Evolutionary conservation across 1,140 invertebrate genomes (phyloP).

Genomic region (Hylaeus volcanicus): DNA sequence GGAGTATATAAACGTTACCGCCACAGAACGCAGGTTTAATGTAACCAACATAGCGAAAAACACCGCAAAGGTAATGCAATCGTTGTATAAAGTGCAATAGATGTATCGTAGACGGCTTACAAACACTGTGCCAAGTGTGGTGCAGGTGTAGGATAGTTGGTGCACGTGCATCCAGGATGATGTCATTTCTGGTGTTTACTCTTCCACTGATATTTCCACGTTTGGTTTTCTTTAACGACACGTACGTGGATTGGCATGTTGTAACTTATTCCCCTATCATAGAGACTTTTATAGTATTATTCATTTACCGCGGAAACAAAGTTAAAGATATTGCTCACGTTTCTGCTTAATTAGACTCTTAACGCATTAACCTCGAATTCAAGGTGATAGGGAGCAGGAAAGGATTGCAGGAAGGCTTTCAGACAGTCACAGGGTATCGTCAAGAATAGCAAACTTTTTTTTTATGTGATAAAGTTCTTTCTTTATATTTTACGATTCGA

Average conservation of each 20-base stretch:
- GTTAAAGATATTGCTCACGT: not conserved
- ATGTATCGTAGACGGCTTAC: conserved; percentile 10
- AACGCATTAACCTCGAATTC: no score
- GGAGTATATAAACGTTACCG: not conserved
- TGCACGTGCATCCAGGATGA: conserved; percentile 54
- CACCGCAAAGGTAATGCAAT: not conserved
- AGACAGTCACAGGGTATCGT: no score
- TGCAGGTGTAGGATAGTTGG: conserved; percentile 50
- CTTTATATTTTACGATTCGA: no score
- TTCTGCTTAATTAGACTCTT: no score
- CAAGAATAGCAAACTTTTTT: no score
- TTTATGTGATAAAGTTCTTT: no score
- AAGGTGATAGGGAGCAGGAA: no score
- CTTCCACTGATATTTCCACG: conserved; percentile 52
- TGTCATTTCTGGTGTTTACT: conserved; percentile 49
- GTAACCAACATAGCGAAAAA: not conserved
- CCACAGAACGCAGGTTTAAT: not conserved
- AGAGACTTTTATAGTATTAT: not conserved
- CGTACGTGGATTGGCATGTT: not conserved
- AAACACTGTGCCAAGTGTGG: conserved; percentile 32
- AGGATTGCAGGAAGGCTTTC: no score
- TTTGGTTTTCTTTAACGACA: conserved; percentile 29
- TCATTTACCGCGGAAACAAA: no score
- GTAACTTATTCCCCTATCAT: no score
- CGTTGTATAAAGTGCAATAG: conserved; percentile 42